Conservation (phyloP, 2,888 invertebrate species). For the Coremacera marginata region DNA sequence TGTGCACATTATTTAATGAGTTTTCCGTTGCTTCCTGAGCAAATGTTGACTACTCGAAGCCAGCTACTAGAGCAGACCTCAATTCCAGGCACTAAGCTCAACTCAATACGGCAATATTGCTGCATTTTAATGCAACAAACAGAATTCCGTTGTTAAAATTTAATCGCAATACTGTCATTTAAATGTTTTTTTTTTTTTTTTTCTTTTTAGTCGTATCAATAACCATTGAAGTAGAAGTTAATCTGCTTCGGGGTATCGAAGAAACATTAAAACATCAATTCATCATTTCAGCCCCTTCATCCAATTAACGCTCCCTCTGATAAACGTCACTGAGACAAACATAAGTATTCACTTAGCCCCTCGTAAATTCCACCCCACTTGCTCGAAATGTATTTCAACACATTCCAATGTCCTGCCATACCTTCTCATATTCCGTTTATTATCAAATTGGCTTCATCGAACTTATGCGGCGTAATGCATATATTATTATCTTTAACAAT, state of each 20-base stretch:
- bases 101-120: too few species aligned
- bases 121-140: too few species aligned
- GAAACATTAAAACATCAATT: conserved; percentile 3
- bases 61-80: not conserved
- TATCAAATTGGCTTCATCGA: conserved; percentile 5
- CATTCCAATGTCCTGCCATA: conserved; percentile 14
- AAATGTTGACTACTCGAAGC: conserved; percentile 25
- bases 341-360: conserved; percentile 32
- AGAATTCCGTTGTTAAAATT: too few species aligned
- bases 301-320: conserved; percentile 17
- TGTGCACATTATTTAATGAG: conserved; percentile 31
- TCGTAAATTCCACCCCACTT: too few species aligned
- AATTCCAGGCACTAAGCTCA: not conserved
- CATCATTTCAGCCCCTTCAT: conserved; percentile 22
- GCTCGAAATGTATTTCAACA: not conserved
- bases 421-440: not conserved
- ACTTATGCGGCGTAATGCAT: not conserved
- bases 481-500: not conserved
- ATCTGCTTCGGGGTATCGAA: not conserved
- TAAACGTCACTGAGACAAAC: conserved; percentile 10
- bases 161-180: too few species aligned
- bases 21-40: conserved; percentile 10
- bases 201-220: not conserved
- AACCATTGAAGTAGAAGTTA: not conserved
- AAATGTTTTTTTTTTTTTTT: not conserved